Conservation (phyloP, 2,888 invertebrate species). For the Harmothoe impar region DNA sequence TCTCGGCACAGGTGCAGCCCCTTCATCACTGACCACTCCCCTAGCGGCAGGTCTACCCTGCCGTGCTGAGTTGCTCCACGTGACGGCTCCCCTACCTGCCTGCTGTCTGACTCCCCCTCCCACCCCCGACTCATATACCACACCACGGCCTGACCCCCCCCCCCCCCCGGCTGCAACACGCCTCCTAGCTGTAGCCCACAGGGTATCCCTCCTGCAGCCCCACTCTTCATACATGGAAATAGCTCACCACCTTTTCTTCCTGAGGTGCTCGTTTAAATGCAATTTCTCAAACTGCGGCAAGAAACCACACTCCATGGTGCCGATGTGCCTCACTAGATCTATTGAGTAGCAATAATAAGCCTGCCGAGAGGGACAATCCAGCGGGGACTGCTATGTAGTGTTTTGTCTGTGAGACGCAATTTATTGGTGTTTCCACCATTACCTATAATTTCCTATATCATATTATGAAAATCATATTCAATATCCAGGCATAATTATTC, state of each 20-base stretch:
- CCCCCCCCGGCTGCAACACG: too few species aligned
- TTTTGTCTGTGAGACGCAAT: too few species aligned
- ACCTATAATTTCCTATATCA: too few species aligned
- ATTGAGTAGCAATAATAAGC: too few species aligned
- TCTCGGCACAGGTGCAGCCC: conserved; percentile 33
- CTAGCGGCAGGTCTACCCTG: not conserved
- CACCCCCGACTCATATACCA: not conserved
- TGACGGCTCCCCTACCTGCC: not conserved
- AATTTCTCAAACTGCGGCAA: not conserved
- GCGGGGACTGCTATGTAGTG: too few species aligned
- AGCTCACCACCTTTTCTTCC: not conserved
- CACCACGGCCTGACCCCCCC: too few species aligned
- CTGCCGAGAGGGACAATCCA: too few species aligned
- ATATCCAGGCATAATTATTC: too few species aligned
- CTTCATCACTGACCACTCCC: conserved; percentile 54
- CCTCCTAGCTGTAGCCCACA: not conserved
- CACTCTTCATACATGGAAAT: conserved; percentile 15
- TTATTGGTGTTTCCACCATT: too few species aligned
- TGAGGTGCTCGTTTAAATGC: not conserved
- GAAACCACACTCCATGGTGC: not conserved
- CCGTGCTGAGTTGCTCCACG: not conserved
- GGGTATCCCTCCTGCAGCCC: not conserved
- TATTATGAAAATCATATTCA: too few species aligned
- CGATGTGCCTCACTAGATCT: too few species aligned
- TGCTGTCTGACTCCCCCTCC: not conserved